A percentile compares a stretch with the other conserved stretches of the same genome.
These are phyloP conservation scores for Schizothorax lantsangensis DNA, from an alignment of 2,797 vertebrate genomes.

Conservation along the genomic window DNA sequence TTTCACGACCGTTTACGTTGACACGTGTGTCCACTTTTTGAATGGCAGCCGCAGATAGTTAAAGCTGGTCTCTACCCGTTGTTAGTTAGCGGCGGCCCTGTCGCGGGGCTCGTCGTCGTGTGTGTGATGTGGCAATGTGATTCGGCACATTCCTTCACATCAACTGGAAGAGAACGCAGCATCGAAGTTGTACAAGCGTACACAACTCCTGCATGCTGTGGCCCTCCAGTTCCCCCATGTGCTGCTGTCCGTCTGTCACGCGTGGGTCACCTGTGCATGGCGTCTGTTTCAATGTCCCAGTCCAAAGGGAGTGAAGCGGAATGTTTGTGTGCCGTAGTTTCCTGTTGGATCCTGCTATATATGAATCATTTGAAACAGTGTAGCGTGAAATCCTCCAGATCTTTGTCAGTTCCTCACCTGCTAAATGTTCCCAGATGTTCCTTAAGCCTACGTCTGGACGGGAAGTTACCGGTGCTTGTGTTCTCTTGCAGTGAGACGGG, in stretches of 20 bases:
- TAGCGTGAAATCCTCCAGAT: not conserved
- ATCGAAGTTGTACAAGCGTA: slow-evolving; percentile 79
- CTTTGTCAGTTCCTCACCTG: slow-evolving; percentile 4
- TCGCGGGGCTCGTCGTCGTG: not conserved
- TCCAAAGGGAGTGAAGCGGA: not conserved
- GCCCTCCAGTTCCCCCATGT: slow-evolving; percentile 77
- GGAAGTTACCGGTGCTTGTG: slow-evolving; percentile 16
- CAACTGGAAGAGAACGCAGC: slow-evolving; percentile 84
- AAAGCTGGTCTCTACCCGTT: slow-evolving; percentile 60
- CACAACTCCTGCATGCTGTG: slow-evolving; percentile 83
- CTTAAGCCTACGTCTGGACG: rapidly evolving
- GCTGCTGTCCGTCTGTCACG: slow-evolving; percentile 65
- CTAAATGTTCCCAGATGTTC: slow-evolving; percentile 19
- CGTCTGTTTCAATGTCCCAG: slow-evolving; percentile 73
- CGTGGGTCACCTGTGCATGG: slow-evolving; percentile 83
- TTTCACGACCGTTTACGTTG: slow-evolving; percentile 55
- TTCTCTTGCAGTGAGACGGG: slow-evolving; percentile 88
- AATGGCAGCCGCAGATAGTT: slow-evolving; percentile 72
- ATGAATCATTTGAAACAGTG: not conserved
- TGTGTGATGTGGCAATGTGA: slow-evolving; percentile 88
- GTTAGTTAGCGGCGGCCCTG: slow-evolving; percentile 15
- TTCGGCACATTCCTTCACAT: slow-evolving; percentile 84
- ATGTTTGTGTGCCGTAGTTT: slow-evolving; percentile 28
- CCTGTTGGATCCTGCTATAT: slow-evolving; percentile 20
- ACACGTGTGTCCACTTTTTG: slow-evolving; percentile 77